Evolutionary conservation across 2,888 invertebrate genomes (phyloP).

Genomic region (Drosophila nr. medialis): DNA sequence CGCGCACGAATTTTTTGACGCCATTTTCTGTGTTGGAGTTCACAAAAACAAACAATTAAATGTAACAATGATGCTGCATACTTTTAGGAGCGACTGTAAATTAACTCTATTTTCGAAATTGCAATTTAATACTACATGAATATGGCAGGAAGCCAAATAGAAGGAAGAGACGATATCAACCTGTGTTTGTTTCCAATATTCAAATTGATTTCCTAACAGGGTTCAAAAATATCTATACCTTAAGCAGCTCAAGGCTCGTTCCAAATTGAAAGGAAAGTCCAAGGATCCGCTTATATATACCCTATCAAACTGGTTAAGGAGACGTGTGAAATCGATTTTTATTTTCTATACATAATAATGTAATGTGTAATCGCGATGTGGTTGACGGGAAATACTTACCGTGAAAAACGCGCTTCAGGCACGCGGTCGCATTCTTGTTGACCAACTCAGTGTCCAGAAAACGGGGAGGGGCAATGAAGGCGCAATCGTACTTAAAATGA

Average conservation of each 20-base stretch:
- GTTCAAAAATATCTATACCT: not conserved
- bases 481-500: constrained; percentile 81
- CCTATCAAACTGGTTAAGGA: not conserved
- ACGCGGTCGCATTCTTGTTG: constrained; percentile 81
- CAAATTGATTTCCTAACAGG: not conserved
- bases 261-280: not conserved
- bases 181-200: not conserved
- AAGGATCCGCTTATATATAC: not conserved
- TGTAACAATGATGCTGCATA: constrained; percentile 41
- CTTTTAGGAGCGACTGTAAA: constrained; percentile 48
- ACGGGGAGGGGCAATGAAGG: constrained; percentile 78
- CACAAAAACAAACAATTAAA: constrained; percentile 28
- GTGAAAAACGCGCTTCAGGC: constrained; percentile 79
- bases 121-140: not conserved
- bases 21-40: constrained; percentile 66
- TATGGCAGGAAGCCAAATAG: not conserved
- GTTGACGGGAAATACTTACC: constrained; percentile 76
- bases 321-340: not conserved
- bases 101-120: not conserved
- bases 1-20: constrained; percentile 69
- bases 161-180: not conserved
- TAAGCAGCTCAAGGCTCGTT: not conserved
- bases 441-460: constrained; percentile 74
- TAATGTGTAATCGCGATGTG: too few relatives aligned
- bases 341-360: not conserved